Evolutionary conservation across 2,888 invertebrate species (phyloP).

Genomic region (Achlya flavicornis): DNA sequence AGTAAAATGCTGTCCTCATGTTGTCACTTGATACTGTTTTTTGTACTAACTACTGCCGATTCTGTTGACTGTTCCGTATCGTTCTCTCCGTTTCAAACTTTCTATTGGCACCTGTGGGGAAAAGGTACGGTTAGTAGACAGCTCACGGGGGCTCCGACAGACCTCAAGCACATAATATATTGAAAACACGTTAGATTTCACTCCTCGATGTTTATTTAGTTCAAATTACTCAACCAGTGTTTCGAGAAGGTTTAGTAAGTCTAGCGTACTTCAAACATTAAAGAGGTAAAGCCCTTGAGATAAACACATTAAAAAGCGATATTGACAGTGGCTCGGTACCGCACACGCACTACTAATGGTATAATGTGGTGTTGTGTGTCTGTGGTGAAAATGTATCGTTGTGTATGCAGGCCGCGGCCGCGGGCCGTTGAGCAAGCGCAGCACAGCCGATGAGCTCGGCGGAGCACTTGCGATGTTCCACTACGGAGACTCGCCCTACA

Average conservation of each 20-base stretch:
- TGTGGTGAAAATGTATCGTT: neutral
- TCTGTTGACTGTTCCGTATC: conserved; percentile 4
- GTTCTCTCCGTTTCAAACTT: conserved; percentile 20
- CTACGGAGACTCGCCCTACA: neutral
- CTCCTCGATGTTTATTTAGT: neutral
- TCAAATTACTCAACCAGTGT: neutral
- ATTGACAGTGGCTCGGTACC: conserved; percentile 1
- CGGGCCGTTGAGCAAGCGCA: neutral
- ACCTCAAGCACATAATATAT: conserved; percentile 1
- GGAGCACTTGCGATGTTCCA: neutral
- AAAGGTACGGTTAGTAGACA: neutral
- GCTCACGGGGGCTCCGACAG: neutral
- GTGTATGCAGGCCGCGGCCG: neutral
- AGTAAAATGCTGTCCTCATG: conserved; percentile 43
- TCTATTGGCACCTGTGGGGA: conserved; percentile 20
- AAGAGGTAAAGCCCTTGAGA: neutral
- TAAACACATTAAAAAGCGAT: neutral
- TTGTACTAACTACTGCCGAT: neutral
- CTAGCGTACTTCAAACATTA: neutral
- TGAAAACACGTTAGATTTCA: neutral
- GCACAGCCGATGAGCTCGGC: neutral
- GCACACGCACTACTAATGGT: neutral
- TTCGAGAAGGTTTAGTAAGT: neutral
- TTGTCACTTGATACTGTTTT: neutral
- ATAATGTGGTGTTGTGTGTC: neutral